These are phyloP conservation scores for Salvelinus fontinalis DNA, from an alignment of 2,113 vertebrate species.

Conservation along the genomic window DNA sequence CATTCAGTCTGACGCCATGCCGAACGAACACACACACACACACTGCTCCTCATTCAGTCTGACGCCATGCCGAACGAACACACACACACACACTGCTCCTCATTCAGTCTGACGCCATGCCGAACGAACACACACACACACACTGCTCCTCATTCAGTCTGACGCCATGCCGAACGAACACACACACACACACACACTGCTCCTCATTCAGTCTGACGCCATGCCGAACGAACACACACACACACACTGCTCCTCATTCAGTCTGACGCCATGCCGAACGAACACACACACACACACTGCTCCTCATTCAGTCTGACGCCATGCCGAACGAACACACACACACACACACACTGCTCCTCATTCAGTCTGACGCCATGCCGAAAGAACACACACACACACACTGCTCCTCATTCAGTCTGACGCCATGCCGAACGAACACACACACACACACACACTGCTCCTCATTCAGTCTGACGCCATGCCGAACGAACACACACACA, in stretches of 20 bases:
- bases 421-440: slow-evolving; percentile 33
- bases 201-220: slow-evolving; percentile 61
- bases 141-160: slow-evolving; percentile 59
- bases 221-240: slow-evolving; percentile 33
- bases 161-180: slow-evolving; percentile 35
- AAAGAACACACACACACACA: slow-evolving; percentile 25
- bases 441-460: slow-evolving; percentile 11
- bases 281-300: slow-evolving; percentile 10
- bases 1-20: slow-evolving; percentile 57
- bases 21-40: slow-evolving; percentile 33
- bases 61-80: slow-evolving; percentile 33
- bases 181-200: neutral
- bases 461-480: slow-evolving; percentile 60
- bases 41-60: slow-evolving; percentile 41
- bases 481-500: slow-evolving; percentile 34
- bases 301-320: slow-evolving; percentile 61
- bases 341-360: slow-evolving; percentile 29
- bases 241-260: slow-evolving; percentile 47
- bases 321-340: slow-evolving; percentile 33
- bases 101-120: slow-evolving; percentile 57
- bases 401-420: slow-evolving; percentile 60
- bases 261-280: slow-evolving; percentile 49
- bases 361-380: slow-evolving; percentile 55
- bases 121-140: slow-evolving; percentile 30
- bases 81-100: slow-evolving; percentile 18